Evolutionary conservation across 2,113 vertebrate species (phyloP), one percentile per base, ranked within the genome.

Genomic region (Ariopsis seemanni): DNA sequence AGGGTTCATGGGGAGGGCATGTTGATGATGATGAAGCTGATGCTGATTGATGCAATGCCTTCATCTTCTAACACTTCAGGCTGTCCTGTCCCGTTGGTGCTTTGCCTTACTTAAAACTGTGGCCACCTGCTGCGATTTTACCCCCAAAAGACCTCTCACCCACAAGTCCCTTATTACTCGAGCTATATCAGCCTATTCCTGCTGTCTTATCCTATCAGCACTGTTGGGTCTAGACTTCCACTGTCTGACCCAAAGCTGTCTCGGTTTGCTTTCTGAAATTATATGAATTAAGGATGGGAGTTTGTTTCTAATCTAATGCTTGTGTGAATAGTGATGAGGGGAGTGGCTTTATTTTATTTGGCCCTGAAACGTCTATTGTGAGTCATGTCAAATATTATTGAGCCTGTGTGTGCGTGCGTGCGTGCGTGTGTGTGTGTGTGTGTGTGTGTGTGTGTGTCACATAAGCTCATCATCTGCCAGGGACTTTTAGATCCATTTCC

Each of bases 381-480:
- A 90, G 27, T 82, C 79, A 65, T 67, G 30, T 75, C 3, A 2
- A 72, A 22, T 42, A 8, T 7, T 48, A 18, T 42, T 15, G 27
- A 42, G 30, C 30, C 30, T 81, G 74, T 84, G 53, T 69, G 71
- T 83, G 34, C 50, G 84, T 74, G 84, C 63, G 57, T 84, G 53
- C 60, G 71, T 83, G 34, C 50, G 84, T 74, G 84, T 77, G 57
- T 84, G 63, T 85, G 53, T 88, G 60, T 57, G 50, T 85, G 78
- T 55, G 58, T 71, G 55, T 82, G 84, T 79, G 80, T 84, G 72
- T 81, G 60, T 87, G 69, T 83, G 78, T 83, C 87, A 86, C 86
- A 90, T 90, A 78, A 87, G 80, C 58, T 82, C 86, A 58, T 90
- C 82, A 89, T 90, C 89, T 90, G 85, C 82, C 85, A 90, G 62